Percentiles rank a stretch among this genome's conserved stretches.
Evolutionary conservation across 2,797 vertebrate species (phyloP).

Genomic region (Gobio occitaniae): DNA sequence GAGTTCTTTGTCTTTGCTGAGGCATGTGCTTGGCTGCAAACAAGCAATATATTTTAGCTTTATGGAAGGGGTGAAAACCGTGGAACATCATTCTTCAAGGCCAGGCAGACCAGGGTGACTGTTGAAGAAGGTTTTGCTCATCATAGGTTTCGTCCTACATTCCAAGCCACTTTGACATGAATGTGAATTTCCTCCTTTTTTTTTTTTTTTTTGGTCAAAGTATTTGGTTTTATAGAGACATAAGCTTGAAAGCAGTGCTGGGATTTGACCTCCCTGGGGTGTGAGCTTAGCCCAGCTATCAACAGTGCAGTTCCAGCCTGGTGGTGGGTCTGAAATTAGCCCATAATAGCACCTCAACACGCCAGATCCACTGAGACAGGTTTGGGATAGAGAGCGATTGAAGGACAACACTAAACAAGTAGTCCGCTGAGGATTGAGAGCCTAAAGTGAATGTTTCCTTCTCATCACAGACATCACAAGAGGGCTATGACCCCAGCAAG

Average conservation of each 20-base stretch:
- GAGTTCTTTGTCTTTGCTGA: constrained; percentile 47
- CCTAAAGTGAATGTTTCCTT: constrained; percentile 59
- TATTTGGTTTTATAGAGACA: constrained; percentile 51
- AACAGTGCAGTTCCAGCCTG: constrained; percentile 55
- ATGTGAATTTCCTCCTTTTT: constrained; percentile 7
- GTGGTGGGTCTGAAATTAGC: constrained; percentile 56
- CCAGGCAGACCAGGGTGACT: constrained; percentile 39
- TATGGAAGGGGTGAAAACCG: constrained; percentile 54
- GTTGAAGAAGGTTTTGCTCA: constrained; percentile 54
- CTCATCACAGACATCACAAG: constrained; percentile 54
- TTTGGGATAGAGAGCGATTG: constrained; percentile 55
- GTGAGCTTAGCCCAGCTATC: constrained; percentile 52
- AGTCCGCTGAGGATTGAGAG: constrained; percentile 51
- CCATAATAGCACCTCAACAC: constrained; percentile 51
- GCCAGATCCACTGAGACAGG: constrained; percentile 55
- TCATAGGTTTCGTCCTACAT: constrained; percentile 50
- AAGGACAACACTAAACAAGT: constrained; percentile 61
- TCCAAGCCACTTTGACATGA: constrained; percentile 49
- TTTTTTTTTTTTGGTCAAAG: constrained; percentile 26
- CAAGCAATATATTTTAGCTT: constrained; percentile 45
- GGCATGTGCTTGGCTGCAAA: constrained; percentile 44
- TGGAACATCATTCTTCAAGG: constrained; percentile 55
- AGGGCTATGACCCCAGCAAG: constrained; percentile 60
- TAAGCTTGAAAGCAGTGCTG: constrained; percentile 53
- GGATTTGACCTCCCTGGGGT: constrained; percentile 56